phyloP scores from a whole-genome alignment of 2,113 vertebrate genomes.

The Epinephelus lanceolatus region DNA sequence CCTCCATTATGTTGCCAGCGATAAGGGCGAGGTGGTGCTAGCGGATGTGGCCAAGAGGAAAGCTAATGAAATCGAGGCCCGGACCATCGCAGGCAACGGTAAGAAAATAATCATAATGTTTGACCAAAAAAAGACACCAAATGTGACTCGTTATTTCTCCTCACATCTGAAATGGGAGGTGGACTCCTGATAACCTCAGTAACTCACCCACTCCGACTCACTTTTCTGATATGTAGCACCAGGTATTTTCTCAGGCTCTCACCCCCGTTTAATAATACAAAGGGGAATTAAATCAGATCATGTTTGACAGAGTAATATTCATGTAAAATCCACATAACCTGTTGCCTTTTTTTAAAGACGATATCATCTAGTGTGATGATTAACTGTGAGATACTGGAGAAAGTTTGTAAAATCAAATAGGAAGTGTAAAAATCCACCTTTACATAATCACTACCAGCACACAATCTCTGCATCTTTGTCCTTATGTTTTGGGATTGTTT shows the following conservation, averaged over 20 bases:
- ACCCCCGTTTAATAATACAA: constrained; percentile 25
- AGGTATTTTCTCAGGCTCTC: constrained; percentile 38
- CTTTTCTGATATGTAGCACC: constrained; percentile 42
- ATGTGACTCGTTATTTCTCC: constrained; percentile 54
- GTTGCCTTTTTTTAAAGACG: neutral
- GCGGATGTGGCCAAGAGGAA: constrained; percentile 95
- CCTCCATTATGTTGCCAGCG: constrained; percentile 96
- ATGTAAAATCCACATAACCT: constrained; percentile 19
- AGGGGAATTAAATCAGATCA: constrained; percentile 38
- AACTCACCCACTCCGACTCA: constrained; percentile 45
- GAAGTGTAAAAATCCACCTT: neutral
- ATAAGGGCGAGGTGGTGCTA: constrained; percentile 96
- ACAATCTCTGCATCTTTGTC: no score
- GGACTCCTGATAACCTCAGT: constrained; percentile 57
- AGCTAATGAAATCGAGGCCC: constrained; percentile 92
- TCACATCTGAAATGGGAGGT: constrained; percentile 55
- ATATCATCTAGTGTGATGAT: neutral
- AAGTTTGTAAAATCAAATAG: neutral
- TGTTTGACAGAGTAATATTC: constrained; percentile 18
- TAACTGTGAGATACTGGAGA: neutral
- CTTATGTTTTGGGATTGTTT: neutral
- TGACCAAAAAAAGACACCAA: constrained; percentile 50
- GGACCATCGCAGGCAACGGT: constrained; percentile 83
- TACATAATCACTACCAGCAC: no score
- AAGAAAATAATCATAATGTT: constrained; percentile 74